Percentiles rank a stretch among this genome's conserved stretches.
phyloP scores from a whole-genome alignment of 2,888 invertebrate genomes.

The Proisotoma minuta region DNA sequence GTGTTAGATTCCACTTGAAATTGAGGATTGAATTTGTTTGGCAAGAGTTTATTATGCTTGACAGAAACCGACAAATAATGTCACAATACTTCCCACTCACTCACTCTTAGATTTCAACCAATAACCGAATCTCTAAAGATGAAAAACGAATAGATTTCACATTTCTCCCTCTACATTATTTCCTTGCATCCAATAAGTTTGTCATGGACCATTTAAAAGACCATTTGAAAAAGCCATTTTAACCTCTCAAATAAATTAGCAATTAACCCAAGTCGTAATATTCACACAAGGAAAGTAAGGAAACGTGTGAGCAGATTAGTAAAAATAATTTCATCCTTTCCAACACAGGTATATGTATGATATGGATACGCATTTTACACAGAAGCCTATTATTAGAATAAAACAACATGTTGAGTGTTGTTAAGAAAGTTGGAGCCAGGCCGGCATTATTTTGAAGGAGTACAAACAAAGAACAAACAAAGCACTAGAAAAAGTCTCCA shows the following conservation, averaged over 20 bases:
- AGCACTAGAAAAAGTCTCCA: neutral
- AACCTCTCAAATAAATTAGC: no score
- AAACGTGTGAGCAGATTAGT: neutral
- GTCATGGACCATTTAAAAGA: no score
- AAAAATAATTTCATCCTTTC: neutral
- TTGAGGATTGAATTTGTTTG: neutral
- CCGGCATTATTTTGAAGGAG: neutral
- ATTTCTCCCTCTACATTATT: no score
- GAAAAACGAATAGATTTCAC: no score
- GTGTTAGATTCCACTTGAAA: neutral
- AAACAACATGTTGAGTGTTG: neutral
- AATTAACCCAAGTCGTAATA: no score
- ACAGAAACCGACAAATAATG: neutral
- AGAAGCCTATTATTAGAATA: constrained; percentile 3
- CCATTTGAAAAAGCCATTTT: no score
- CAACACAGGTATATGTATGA: no score
- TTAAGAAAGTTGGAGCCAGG: constrained; percentile 1
- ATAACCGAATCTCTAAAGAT: no score
- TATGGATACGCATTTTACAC: no score
- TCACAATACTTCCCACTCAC: no score
- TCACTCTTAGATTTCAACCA: no score
- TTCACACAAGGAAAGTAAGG: neutral
- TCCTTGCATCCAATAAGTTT: no score
- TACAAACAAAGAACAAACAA: constrained; percentile 6
- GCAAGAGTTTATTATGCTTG: neutral